Evolutionary conservation across 2,888 invertebrate genomes (phyloP), one percentile per base, ranked within the genome.

Genomic region (Volucella bombylans): DNA sequence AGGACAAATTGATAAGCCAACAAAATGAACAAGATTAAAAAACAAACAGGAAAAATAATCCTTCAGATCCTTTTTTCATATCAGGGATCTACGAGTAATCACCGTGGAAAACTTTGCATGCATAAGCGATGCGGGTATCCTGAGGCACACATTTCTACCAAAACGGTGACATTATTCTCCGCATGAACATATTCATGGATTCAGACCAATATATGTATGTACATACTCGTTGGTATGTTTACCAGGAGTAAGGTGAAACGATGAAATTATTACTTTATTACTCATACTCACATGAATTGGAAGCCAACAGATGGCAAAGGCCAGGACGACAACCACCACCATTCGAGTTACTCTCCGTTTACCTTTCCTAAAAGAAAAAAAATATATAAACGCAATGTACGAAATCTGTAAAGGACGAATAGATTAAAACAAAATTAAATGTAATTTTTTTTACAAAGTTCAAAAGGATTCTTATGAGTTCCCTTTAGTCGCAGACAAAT

Each of bases 241-340:
- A 11, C 14, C 15, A 23, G 18, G 39, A 3, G 15, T 43, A 15
- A 49, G 3, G 12, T 39, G 23, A 14, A 61, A 41, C 11, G n/a
- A 65, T 11, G 57, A 54, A 14, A 74, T 18, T 31, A 43, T 14
- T 61, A 61, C 23, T n/a, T n/a, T n/a, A n/a, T n/a, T 18, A 59
- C 12, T 68, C 49, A 15, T 88, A 90, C 91, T 93, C 88, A 97
- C 95, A 93, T 98, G 97, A 90, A 98, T 96, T 38, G 98, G 98
- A 89, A 96, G 95, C 98, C 98, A 98, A 92, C 98, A 97, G 52
- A 97, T 93, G 18, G 98, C 97, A 91, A 98, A 98, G 61, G 97
- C 97, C 67, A 97, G 95, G 1, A 98, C 97, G 68, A 98, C 97
- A 68, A 97, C 95, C 81, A 97, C 95, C 18, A 98, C 97, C 95